phyloP scores from a whole-genome alignment of 2,797 vertebrate species.

The Molossus molossus region DNA sequence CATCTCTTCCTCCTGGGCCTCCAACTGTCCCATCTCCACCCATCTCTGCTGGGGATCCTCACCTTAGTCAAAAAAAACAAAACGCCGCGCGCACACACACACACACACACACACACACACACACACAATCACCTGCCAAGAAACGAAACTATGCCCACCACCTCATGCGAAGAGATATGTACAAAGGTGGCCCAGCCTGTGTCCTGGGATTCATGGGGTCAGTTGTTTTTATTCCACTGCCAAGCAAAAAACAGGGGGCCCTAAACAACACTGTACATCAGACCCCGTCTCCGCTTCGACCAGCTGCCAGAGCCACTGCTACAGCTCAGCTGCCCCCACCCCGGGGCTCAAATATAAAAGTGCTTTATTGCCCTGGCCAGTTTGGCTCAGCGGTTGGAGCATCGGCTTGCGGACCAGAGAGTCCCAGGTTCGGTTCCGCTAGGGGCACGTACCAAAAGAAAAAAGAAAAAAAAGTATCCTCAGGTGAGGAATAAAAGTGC shows the following conservation, averaged over 20 bases:
- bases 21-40: background rate
- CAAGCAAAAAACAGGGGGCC: background rate
- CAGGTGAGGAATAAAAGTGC: background rate
- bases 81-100: no score
- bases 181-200: background rate
- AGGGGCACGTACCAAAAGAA: no score
- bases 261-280: background rate
- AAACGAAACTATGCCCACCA: background rate
- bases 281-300: background rate
- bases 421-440: no score
- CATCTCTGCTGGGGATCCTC: background rate
- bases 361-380: background rate
- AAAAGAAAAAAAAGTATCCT: no score
- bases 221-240: background rate
- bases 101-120: no score
- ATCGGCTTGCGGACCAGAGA: no score
- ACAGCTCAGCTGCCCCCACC: fast-evolving
- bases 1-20: background rate
- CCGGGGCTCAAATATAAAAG: background rate
- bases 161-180: background rate
- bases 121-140: background rate
- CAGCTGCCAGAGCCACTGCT: background rate
- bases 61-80: background rate
- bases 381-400: no score
- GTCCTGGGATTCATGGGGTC: background rate